phyloP scores from a whole-genome alignment of 2,888 invertebrate species.

The Heliothis peltigera region DNA sequence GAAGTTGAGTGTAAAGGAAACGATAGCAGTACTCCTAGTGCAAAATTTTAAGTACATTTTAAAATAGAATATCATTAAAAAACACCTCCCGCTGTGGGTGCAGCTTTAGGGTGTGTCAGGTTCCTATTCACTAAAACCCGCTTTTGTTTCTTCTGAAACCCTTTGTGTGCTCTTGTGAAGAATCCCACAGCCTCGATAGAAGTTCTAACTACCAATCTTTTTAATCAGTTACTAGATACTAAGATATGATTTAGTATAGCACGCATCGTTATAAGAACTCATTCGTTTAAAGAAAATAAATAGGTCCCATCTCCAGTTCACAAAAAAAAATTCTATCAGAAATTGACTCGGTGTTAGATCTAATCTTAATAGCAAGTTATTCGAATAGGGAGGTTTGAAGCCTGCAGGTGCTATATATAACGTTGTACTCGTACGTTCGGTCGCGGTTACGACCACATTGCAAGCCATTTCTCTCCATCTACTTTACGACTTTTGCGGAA shows the following conservation, averaged over 20 bases:
- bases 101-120: no score
- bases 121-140: no score
- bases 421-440: conserved; percentile 32
- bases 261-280: background rate
- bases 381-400: conserved; percentile 19
- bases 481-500: conserved; percentile 50
- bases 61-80: no score
- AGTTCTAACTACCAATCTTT: no score
- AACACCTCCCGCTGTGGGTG: no score
- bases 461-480: conserved; percentile 52
- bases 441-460: conserved; percentile 46
- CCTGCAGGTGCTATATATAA: conserved; percentile 46
- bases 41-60: no score
- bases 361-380: conserved; percentile 9
- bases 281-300: background rate
- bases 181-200: no score
- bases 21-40: background rate
- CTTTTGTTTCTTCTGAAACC: no score
- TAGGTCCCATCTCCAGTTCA: background rate
- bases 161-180: no score
- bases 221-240: no score
- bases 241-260: background rate
- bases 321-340: background rate
- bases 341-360: background rate
- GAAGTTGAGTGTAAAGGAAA: background rate